Evolutionary conservation across 35 echinoderm and acorn worm species (phyloP).

Genomic region (Ophiothrix spiculata): DNA sequence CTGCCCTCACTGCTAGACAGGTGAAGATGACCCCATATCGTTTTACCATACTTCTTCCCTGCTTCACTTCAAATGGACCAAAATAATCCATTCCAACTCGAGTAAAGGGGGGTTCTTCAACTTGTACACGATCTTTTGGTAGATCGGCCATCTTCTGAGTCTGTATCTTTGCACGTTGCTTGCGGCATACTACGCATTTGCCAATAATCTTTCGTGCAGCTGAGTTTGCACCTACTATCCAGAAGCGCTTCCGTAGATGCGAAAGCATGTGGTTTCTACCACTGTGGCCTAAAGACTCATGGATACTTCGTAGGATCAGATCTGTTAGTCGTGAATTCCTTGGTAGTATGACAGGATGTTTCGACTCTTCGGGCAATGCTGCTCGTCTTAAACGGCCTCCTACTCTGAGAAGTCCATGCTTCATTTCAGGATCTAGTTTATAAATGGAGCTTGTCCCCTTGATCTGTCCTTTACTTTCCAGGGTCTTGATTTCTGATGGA

Average conservation of each 20-base stretch:
- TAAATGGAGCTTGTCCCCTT: background rate
- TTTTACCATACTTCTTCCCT: slow-evolving; percentile 15
- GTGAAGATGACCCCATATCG: slow-evolving; percentile 44
- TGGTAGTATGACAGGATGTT: slow-evolving; percentile 53
- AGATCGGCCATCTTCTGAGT: background rate
- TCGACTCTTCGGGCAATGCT: slow-evolving; percentile 16
- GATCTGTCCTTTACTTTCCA: background rate
- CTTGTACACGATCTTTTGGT: background rate
- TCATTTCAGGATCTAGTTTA: slow-evolving; percentile 1
- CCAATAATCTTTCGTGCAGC: background rate
- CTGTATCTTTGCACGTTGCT: background rate
- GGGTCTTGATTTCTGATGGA: background rate
- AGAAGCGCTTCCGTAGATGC: slow-evolving; percentile 34
- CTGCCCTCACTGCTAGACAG: slow-evolving; percentile 21
- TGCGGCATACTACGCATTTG: background rate
- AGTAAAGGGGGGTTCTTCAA: slow-evolving; percentile 25
- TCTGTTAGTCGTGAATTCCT: slow-evolving; percentile 26
- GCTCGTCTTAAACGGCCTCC: background rate
- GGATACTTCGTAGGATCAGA: slow-evolving; percentile 32
- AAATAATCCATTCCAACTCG: slow-evolving; percentile 42
- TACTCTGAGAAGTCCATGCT: slow-evolving; percentile 34
- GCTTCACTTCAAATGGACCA: slow-evolving; percentile 37
- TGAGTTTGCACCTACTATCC: slow-evolving; percentile 33
- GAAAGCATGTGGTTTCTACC: slow-evolving; percentile 51
- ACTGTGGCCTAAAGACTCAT: slow-evolving; percentile 36